A percentile compares a stretch with the other conserved stretches of the same genome.
phyloP scores from a whole-genome alignment of 2,797 vertebrate genomes.

The Valencia hispanica region DNA sequence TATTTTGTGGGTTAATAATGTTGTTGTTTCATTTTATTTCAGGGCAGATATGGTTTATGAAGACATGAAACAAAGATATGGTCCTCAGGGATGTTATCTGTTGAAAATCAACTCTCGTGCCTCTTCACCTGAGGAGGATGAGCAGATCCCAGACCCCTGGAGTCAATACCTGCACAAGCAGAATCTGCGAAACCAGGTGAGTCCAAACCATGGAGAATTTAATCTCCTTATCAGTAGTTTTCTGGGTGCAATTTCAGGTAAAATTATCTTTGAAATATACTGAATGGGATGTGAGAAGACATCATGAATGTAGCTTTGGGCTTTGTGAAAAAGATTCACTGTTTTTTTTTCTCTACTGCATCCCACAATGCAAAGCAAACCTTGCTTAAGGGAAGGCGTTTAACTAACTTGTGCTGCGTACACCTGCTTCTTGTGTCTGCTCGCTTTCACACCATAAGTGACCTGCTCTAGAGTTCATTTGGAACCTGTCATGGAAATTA shows the following conservation, averaged over 20 bases:
- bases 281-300: too few relatives aligned
- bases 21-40: slow-evolving; percentile 24
- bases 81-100: slow-evolving; percentile 95
- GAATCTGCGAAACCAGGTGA: slow-evolving; percentile 85
- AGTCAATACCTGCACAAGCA: slow-evolving; percentile 96
- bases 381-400: background rate
- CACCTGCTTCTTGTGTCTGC: too few relatives aligned
- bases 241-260: too few relatives aligned
- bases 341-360: background rate
- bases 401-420: background rate
- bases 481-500: too few relatives aligned
- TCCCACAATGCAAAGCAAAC: background rate
- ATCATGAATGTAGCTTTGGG: too few relatives aligned
- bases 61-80: slow-evolving; percentile 97
- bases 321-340: background rate
- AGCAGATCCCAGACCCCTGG: slow-evolving; percentile 99
- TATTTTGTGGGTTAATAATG: background rate
- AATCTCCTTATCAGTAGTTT: too few relatives aligned
- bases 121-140: slow-evolving; percentile 84
- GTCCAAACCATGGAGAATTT: too few relatives aligned
- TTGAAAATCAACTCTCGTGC: slow-evolving; percentile 94
- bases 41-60: slow-evolving; percentile 95
- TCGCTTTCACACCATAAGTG: too few relatives aligned
- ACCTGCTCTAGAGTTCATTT: too few relatives aligned
- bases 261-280: too few relatives aligned